Evolutionary conservation across 2,797 vertebrate genomes (phyloP).

Genomic region (Anabacerthia variegaticeps): DNA sequence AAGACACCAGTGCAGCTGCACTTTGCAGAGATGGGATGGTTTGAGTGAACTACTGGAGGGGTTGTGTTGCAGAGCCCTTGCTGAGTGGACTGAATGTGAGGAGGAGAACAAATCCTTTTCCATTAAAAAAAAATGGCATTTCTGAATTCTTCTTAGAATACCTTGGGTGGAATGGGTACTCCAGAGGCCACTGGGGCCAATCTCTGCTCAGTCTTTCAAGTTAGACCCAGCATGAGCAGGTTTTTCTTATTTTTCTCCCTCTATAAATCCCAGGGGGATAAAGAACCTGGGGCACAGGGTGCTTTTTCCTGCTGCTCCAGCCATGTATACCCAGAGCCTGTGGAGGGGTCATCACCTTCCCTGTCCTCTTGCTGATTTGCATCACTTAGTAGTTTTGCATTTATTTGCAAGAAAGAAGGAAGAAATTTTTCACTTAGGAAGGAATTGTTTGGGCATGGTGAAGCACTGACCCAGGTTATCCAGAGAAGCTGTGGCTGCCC

Average conservation of each 20-base stretch:
- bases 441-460: not conserved
- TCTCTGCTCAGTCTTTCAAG: not conserved
- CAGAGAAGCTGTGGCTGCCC: not conserved
- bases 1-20: not conserved
- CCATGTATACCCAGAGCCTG: not conserved
- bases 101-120: not conserved
- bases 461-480: not conserved
- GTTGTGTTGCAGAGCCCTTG: not conserved
- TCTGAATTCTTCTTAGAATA: not conserved
- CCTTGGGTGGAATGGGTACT: not conserved
- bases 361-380: not conserved
- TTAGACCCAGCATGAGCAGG: not conserved
- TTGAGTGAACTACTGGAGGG: not conserved
- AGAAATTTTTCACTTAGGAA: not conserved
- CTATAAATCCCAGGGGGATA: not conserved
- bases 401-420: not conserved
- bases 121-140: not conserved
- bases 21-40: not conserved
- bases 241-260: not conserved
- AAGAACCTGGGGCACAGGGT: not conserved
- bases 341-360: not conserved
- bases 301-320: not conserved
- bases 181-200: not conserved
- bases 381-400: rapidly evolving
- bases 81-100: not conserved